phyloP scores from a whole-genome alignment of 2,113 vertebrate genomes.

The Labeo rohita region DNA sequence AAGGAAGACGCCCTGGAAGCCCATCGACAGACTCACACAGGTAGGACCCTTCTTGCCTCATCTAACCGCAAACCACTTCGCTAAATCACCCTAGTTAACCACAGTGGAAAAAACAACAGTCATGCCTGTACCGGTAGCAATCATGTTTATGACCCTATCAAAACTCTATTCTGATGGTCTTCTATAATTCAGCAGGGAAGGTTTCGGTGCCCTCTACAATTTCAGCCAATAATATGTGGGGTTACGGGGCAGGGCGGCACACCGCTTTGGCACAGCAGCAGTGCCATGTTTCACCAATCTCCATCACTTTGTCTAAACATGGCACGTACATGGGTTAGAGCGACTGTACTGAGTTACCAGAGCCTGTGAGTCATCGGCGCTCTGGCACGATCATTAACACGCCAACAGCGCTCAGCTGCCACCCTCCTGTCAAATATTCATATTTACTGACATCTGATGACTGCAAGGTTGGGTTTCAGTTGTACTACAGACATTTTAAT shows the following conservation, averaged over 20 bases:
- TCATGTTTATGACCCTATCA: conserved; percentile 35
- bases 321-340: conserved; percentile 41
- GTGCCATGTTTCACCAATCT: conserved; percentile 38
- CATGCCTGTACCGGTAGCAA: background rate
- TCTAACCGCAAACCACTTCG: background rate
- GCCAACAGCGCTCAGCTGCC: conserved; percentile 16
- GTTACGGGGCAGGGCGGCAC: conserved; percentile 58
- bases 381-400: conserved; percentile 42
- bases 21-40: conserved; percentile 93
- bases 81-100: background rate
- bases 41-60: conserved; percentile 67
- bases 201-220: conserved; percentile 70
- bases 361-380: conserved; percentile 30
- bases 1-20: conserved; percentile 93
- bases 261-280: conserved; percentile 11
- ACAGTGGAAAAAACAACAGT: background rate
- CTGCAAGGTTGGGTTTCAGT: conserved; percentile 6
- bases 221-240: conserved; percentile 72
- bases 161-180: conserved; percentile 56
- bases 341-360: conserved; percentile 39
- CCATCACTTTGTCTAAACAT: conserved; percentile 46
- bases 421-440: conserved; percentile 41
- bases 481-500: conserved; percentile 17
- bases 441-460: conserved; percentile 41
- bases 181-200: conserved; percentile 74